phyloP scores from a whole-genome alignment of 1,140 invertebrate genomes.

The Drosophila takahashii region DNA sequence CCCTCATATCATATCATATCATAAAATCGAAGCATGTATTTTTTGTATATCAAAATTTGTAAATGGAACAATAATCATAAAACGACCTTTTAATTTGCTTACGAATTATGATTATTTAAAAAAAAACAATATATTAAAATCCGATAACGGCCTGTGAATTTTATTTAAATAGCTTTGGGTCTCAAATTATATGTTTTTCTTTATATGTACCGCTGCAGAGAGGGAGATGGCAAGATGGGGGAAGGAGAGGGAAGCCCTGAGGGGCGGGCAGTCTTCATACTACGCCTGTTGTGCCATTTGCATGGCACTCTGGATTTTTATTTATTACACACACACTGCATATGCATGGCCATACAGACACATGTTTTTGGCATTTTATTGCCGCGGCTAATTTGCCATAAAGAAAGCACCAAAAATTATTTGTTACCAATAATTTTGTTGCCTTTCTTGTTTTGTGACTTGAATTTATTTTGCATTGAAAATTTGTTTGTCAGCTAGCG shows the following conservation, averaged over 20 bases:
- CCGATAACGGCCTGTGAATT: not conserved
- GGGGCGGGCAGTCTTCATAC: conserved; percentile 23
- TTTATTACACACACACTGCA: conserved; percentile 63
- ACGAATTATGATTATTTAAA: not conserved
- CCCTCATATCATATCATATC: not conserved
- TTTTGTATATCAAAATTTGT: not conserved
- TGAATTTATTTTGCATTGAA: conserved; percentile 68
- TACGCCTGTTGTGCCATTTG: conserved; percentile 73
- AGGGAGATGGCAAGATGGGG: not conserved
- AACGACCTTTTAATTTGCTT: not conserved
- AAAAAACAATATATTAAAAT: not conserved
- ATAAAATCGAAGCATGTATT: not conserved
- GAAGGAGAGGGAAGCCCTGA: not conserved
- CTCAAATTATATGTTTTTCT: conserved; percentile 5
- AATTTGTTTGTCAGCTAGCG: conserved; percentile 52
- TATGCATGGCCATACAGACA: conserved; percentile 30
- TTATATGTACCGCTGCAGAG: conserved; percentile 2
- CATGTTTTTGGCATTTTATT: conserved; percentile 70
- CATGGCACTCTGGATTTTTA: conserved; percentile 65
- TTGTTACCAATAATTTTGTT: conserved; percentile 55
- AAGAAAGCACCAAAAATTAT: conserved; percentile 70
- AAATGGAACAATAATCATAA: not conserved
- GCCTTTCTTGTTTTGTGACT: conserved; percentile 46
- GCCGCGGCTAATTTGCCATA: conserved; percentile 76
- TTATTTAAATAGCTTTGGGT: not conserved